Evolutionary conservation across 1,140 invertebrate species (phyloP), one percentile per base, ranked within the genome.

Genomic region (Hyles vespertilio): DNA sequence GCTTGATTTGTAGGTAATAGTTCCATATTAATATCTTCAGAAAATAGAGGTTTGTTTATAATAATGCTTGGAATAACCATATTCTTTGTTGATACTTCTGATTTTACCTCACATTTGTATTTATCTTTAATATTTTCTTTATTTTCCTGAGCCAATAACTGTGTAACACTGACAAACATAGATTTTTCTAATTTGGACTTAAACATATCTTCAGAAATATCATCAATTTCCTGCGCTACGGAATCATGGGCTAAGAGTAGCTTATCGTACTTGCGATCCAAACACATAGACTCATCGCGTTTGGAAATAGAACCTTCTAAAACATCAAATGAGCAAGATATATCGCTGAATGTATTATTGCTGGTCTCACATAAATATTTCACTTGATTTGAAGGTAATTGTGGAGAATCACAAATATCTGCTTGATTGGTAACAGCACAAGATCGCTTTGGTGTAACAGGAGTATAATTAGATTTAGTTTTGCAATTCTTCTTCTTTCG

Each of bases 321-420:
- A 32, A 76, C 51, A 46, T 59, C 77, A 10, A 79, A 73, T 3
- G 79, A 76, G 50, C 70, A 71, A 32, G 78, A 74, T 58, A 88
- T 84, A 53, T 82, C 72, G 57, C 69, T 69, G 45, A 51, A 59
- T 2, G 74, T 74, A 56, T 58, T 76, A 54, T 76, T 75, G 11
- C 69, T 63, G 0, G 81, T 79, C 54, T 84, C 77, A 54, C 66
- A 65, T 40, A 88, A 63, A 64, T 77, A 88, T 65, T 88, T 78
- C 11, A 83, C 67, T 77, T 88, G 84, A 72, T 88, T 88, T 36
- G 81, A 86, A 0, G 85, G 85, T 43, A 88, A 62, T 7, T 77
- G 74, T 2, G 85, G 85, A 4, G 83, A 86, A 56, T 83, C 81
- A 72, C 77, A 79, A 54, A 67, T 67, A 5, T 69, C 58, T 51